phyloP scores from a whole-genome alignment of 2,888 invertebrate species.

The Hemaris fuciformis region DNA sequence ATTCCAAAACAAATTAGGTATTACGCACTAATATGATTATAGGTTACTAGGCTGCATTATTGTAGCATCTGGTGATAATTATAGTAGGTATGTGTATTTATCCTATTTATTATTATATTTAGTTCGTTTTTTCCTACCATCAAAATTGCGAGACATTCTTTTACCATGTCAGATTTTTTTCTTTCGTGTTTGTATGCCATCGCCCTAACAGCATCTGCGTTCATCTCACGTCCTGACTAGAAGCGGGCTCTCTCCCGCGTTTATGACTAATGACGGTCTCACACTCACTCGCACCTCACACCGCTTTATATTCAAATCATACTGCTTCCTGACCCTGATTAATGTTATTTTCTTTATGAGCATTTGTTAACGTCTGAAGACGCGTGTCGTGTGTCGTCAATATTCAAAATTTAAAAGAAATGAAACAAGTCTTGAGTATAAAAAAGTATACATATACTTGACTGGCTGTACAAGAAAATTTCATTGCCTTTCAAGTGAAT shows the following conservation, averaged over 20 bases:
- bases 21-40: no score
- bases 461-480: no score
- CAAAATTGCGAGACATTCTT: no score
- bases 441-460: neutral
- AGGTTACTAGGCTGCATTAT: no score
- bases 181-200: no score
- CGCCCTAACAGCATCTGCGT: slow-evolving; percentile 37
- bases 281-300: slow-evolving; percentile 63
- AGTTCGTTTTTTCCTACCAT: no score
- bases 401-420: neutral
- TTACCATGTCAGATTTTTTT: no score
- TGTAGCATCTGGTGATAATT: no score
- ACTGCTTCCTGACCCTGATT: slow-evolving; percentile 75
- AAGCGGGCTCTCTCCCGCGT: slow-evolving; percentile 51
- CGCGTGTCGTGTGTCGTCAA: slow-evolving; percentile 32
- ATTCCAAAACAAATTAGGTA: no score
- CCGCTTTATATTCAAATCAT: slow-evolving; percentile 79
- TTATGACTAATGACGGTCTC: slow-evolving; percentile 80
- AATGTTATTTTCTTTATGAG: slow-evolving; percentile 73
- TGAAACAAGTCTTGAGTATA: neutral
- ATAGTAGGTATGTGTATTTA: no score
- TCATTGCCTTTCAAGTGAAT: no score
- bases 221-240: slow-evolving; percentile 59
- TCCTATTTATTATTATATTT: no score
- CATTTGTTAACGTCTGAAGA: slow-evolving; percentile 67